A percentile compares a stretch with the other conserved stretches of the same genome.
phyloP scores from a whole-genome alignment of 2,797 vertebrate genomes.

The Myotis findleyi region DNA sequence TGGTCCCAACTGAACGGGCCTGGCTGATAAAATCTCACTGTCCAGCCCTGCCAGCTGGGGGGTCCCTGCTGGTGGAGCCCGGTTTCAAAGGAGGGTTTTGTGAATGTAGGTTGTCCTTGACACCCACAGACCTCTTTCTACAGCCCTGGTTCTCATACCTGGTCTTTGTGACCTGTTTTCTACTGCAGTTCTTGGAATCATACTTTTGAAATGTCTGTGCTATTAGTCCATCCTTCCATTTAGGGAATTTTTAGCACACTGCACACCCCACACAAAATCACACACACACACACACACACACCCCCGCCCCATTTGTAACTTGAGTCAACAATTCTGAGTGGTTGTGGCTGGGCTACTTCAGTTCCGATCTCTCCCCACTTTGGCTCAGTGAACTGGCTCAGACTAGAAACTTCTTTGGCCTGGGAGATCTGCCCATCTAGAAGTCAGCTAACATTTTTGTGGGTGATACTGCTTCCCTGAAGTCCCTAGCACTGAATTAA shows the following conservation, averaged over 20 bases:
- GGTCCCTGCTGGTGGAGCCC: background rate
- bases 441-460: background rate
- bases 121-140: background rate
- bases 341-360: background rate
- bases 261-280: fast-evolving
- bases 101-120: background rate
- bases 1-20: background rate
- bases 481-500: background rate
- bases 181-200: background rate
- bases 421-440: background rate
- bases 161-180: background rate
- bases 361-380: background rate
- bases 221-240: background rate
- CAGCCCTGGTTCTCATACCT: background rate
- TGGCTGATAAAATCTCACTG: background rate
- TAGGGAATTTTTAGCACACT: background rate
- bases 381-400: background rate
- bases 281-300: too few relatives aligned
- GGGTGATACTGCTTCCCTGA: background rate
- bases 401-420: background rate
- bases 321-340: background rate
- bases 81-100: background rate
- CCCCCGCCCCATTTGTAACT: background rate
- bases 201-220: background rate
- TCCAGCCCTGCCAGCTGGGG: background rate